Percentiles rank a stretch among this genome's conserved stretches.
These are phyloP conservation scores for Hyles lineata DNA, from an alignment of 2,888 invertebrate genomes.

Conservation along the genomic window DNA sequence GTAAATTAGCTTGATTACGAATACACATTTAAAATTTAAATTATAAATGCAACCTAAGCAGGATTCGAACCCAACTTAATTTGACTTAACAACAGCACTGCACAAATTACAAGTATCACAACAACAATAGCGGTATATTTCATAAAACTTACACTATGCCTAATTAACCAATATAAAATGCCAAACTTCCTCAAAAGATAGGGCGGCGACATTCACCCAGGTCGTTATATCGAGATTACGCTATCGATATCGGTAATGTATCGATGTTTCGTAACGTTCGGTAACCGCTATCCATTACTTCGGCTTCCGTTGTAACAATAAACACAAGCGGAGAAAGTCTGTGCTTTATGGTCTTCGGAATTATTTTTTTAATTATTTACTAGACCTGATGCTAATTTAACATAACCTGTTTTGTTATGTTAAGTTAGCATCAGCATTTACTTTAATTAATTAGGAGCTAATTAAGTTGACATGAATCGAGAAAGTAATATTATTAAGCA, in stretches of 20 bases:
- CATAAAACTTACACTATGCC: background rate
- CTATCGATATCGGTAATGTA: constrained; percentile 40
- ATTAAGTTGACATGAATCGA: too few relatives aligned
- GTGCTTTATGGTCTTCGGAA: background rate
- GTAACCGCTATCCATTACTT: constrained; percentile 45
- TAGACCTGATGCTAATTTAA: too few relatives aligned
- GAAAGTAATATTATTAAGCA: too few relatives aligned
- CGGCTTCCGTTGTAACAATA: constrained; percentile 40
- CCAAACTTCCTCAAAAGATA: constrained; percentile 38
- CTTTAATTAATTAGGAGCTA: too few relatives aligned
- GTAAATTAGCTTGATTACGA: too few relatives aligned
- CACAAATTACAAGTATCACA: background rate
- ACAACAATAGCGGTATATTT: background rate
- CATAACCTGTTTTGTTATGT: background rate
- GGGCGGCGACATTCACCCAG: constrained; percentile 40
- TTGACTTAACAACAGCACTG: background rate
- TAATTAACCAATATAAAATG: constrained; percentile 25
- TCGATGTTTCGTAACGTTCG: constrained; percentile 44
- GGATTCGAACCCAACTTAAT: background rate
- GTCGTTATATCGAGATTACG: constrained; percentile 38
- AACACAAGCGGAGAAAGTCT: constrained; percentile 39
- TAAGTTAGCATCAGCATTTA: too few relatives aligned
- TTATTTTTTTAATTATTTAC: constrained; percentile 5
- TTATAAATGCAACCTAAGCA: too few relatives aligned
- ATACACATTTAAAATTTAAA: too few relatives aligned